phyloP scores from a whole-genome alignment of 1,140 invertebrate genomes.

The Drosophila nigrodunni region DNA sequence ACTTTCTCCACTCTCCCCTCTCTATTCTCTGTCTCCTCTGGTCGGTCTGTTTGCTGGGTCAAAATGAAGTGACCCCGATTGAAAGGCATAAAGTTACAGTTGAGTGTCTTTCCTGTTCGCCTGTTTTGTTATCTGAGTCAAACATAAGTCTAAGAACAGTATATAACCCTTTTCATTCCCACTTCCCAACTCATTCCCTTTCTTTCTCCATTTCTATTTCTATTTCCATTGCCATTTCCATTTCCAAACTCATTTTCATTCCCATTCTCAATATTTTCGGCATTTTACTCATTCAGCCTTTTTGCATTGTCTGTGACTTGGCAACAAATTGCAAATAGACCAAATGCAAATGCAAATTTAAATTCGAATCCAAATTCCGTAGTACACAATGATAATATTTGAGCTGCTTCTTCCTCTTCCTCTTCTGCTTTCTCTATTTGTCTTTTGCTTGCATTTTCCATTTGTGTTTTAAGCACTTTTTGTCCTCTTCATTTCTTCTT shows the following conservation, averaged over 20 bases:
- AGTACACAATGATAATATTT: constrained; percentile 19
- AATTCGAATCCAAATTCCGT: constrained; percentile 34
- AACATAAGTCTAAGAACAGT: constrained; percentile 23
- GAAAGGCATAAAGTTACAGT: constrained; percentile 5
- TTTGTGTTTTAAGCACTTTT: constrained; percentile 18
- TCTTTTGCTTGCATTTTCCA: constrained; percentile 28
- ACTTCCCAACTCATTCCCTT: neutral
- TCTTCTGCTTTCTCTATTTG: neutral
- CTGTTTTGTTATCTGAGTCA: constrained; percentile 17
- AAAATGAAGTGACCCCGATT: constrained; percentile 9
- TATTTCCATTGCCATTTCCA: neutral
- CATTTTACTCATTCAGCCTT: constrained; percentile 12
- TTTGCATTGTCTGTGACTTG: constrained; percentile 31
- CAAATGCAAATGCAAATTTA: constrained; percentile 26
- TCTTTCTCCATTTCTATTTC: too few relatives aligned
- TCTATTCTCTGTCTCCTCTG: neutral
- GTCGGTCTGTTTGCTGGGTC: neutral
- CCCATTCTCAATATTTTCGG: constrained; percentile 3
- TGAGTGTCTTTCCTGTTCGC: neutral
- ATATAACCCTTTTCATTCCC: constrained; percentile 11
- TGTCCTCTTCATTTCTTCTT: neutral
- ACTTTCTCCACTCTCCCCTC: neutral
- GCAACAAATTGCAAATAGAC: constrained; percentile 29
- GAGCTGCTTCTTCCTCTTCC: neutral
- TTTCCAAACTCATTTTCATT: neutral